Evolutionary conservation across 2,888 invertebrate genomes (phyloP).

Genomic region (Hypomecis atomaria): DNA sequence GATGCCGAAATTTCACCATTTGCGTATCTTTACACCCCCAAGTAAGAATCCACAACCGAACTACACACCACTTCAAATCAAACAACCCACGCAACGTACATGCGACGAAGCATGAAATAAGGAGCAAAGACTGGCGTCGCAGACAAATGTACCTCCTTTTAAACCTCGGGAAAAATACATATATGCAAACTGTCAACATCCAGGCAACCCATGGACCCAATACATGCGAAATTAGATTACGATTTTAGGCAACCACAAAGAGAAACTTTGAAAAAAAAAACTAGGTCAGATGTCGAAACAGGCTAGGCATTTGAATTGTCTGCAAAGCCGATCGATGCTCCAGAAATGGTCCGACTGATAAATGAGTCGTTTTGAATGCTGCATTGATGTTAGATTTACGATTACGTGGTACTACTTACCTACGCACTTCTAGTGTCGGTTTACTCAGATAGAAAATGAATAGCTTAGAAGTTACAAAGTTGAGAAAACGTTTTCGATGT

Average conservation of each 20-base stretch:
- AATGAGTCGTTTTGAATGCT: slow-evolving; percentile 2
- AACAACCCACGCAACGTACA: slow-evolving; percentile 14
- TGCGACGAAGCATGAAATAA: slow-evolving; percentile 9
- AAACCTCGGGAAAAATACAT: slow-evolving; percentile 1
- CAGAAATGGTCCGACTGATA: slow-evolving; percentile 4
- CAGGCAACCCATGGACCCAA: slow-evolving; percentile 1
- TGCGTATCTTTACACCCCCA: not conserved
- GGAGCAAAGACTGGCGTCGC: slow-evolving; percentile 6
- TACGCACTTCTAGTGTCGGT: not conserved
- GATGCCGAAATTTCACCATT: slow-evolving; percentile 4
- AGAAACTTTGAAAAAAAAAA: slow-evolving; percentile 2
- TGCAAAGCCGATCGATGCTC: slow-evolving; percentile 8
- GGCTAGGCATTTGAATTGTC: slow-evolving; percentile 10
- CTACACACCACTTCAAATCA: slow-evolving; percentile 1
- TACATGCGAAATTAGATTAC: slow-evolving; percentile 15
- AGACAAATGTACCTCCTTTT: slow-evolving; percentile 10
- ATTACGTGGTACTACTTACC: not conserved
- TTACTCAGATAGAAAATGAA: not conserved
- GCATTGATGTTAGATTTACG: slow-evolving; percentile 11
- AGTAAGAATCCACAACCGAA: not conserved
- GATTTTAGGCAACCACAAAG: slow-evolving; percentile 1
- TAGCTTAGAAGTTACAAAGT: no score
- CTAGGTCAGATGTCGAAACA: slow-evolving; percentile 11
- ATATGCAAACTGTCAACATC: slow-evolving; percentile 5
- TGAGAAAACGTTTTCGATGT: no score